Conservation (phyloP, 2,113 vertebrate species). For the Lycaon pictus region DNA sequence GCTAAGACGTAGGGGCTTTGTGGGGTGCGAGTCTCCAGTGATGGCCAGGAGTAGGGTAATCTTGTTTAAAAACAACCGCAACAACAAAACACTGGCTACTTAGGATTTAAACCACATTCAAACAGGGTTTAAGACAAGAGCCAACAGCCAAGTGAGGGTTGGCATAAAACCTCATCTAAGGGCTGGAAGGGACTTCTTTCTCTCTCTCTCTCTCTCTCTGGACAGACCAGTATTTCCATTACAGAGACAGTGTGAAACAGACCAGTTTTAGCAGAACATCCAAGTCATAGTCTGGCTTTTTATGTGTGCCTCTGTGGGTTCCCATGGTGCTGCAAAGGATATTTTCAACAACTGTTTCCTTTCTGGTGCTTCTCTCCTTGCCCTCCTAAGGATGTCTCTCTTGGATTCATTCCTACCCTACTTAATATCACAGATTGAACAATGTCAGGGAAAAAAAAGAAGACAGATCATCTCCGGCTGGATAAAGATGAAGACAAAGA, state of each 20-base stretch:
- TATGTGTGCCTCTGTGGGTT: constrained; percentile 30
- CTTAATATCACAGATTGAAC: constrained; percentile 55
- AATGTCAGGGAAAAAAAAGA: constrained; percentile 55
- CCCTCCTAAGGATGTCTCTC: constrained; percentile 65
- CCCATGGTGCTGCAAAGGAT: neutral
- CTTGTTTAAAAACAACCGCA: neutral
- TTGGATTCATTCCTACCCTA: constrained; percentile 41
- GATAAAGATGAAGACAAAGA: constrained; percentile 75
- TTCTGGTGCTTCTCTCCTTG: constrained; percentile 1
- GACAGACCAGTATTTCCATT: constrained; percentile 14
- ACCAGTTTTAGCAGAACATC: constrained; percentile 59
- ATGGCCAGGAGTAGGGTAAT: neutral
- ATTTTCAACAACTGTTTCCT: constrained; percentile 1
- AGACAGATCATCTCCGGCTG: constrained; percentile 59
- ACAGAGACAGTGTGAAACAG: constrained; percentile 55
- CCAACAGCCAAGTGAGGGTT: neutral
- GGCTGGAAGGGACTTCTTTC: neutral
- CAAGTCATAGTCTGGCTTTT: constrained; percentile 60
- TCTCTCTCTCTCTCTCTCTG: constrained; percentile 8
- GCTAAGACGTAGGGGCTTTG: neutral
- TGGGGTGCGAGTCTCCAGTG: neutral
- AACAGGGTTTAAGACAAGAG: constrained; percentile 54
- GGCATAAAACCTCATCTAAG: neutral
- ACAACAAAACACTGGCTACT: neutral
- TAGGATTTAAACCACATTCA: constrained; percentile 38